These are phyloP conservation scores for Orthochromis indermauri DNA, from an alignment of 2,113 vertebrate genomes.

Conservation along the genomic window DNA sequence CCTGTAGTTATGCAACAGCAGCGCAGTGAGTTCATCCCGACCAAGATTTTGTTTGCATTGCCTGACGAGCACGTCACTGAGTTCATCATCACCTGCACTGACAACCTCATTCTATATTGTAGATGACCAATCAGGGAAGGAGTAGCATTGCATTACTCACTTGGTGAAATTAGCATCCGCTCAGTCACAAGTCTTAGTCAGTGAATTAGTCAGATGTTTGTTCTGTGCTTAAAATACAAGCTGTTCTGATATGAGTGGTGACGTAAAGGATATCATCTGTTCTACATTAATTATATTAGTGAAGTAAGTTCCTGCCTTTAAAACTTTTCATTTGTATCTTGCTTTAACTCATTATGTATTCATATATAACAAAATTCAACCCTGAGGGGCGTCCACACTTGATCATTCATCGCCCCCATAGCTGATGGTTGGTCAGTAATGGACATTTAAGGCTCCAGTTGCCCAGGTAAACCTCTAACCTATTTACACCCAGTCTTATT, in stretches of 20 bases:
- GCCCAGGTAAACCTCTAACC: neutral
- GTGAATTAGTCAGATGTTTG: neutral
- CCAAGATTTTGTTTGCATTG: neutral
- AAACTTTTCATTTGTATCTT: neutral
- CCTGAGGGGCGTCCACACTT: neutral
- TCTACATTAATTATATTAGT: neutral
- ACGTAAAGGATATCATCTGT: neutral
- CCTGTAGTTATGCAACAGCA: conserved; percentile 7
- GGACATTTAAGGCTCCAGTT: neutral
- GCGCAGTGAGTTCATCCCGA: neutral
- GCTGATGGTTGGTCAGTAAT: neutral
- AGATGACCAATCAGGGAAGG: neutral
- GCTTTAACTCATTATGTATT: neutral
- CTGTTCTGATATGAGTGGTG: neutral
- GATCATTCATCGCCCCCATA: neutral
- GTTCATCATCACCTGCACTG: neutral
- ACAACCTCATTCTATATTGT: neutral
- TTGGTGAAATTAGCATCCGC: neutral
- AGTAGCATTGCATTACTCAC: neutral
- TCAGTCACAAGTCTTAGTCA: neutral
- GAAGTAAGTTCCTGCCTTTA: neutral
- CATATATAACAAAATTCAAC: neutral
- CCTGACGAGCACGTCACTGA: neutral
- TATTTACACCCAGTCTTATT: neutral
- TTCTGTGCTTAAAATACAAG: neutral